Evolutionary conservation across 2,888 invertebrate genomes (phyloP).

Genomic region (Acanthoscelides obtectus): DNA sequence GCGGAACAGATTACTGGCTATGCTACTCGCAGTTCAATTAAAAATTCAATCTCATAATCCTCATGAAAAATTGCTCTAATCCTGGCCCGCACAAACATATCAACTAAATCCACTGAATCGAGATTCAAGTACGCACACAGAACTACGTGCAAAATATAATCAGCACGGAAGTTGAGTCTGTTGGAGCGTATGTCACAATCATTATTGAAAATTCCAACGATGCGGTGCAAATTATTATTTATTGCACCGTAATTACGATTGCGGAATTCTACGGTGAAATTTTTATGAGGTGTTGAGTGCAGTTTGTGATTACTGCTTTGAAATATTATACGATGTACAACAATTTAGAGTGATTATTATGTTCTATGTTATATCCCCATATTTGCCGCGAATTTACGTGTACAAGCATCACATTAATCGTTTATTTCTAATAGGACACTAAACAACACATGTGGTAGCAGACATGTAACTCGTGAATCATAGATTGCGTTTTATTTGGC

Average conservation of each 20-base stretch:
- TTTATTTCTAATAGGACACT: not conserved
- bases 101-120: not conserved
- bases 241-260: not conserved
- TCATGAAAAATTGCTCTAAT: not conserved
- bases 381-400: not conserved
- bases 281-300: not conserved
- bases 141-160: not conserved
- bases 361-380: not conserved
- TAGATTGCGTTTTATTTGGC: too few relatives aligned
- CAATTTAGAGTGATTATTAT: not conserved
- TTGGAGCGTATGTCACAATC: not conserved
- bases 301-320: not conserved
- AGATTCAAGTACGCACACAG: not conserved
- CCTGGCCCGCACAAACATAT: not conserved
- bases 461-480: not conserved
- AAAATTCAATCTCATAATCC: not conserved
- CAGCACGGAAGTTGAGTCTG: not conserved
- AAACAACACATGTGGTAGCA: not conserved
- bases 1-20: not conserved
- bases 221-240: not conserved
- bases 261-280: not conserved
- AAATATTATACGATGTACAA: not conserved
- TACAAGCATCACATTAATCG: not conserved
- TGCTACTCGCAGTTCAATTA: not conserved
- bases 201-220: not conserved